Base-by-base conservation (phyloP, 2,888 invertebrate genomes). In the Sesamia inferens region DNA sequence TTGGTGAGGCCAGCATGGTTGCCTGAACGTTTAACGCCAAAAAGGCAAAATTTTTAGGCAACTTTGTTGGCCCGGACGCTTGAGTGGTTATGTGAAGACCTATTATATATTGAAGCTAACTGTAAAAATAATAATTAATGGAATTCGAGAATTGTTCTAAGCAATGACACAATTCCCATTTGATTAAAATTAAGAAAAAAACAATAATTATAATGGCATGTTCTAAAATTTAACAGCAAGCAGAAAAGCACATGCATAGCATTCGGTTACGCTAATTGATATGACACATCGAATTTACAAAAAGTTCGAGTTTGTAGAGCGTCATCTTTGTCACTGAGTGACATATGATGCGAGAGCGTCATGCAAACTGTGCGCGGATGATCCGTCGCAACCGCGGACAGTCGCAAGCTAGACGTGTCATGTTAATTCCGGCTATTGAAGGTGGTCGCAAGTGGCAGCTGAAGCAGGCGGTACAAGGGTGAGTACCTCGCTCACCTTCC, bases 401-500 rank as follows among this genome's bases (percentile, higher is more conserved):
- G 16, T n/a, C 13, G 6, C 13, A 31, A 65, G 2, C 14, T 65
- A 19, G 31, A 66, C 51, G n/a, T 51, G 51, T 24, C n/a, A 67
- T 16, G 16, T 4, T 39, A 4, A 11, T 2, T 6, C 0, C 31
- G 22, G 19, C 11, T 24, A 22, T 3, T 39, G 2, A 6, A n/a
- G 14, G 61, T 75, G 61, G n/a, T 61, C 13, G 67, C 47, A 1
- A 2, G 55, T 68, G 75, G 75, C 68, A 14, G 62, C 72, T 11
- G 24, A 57, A 71, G 62, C 63, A 11, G 19, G 55, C 16, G 64
- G 71, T 65, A 71, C 51, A 65, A 13, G 61, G 6, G 68, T 54
- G 76, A 75, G 83, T 89, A 90, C 90, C 90, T 91, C 87, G 87
- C 91, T 96, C 93, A 99, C 99, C 98, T 99, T 99, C 94, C 99